These are phyloP conservation scores for Chrosomus eos DNA, from an alignment of 2,797 vertebrate genomes.

Conservation along the genomic window DNA sequence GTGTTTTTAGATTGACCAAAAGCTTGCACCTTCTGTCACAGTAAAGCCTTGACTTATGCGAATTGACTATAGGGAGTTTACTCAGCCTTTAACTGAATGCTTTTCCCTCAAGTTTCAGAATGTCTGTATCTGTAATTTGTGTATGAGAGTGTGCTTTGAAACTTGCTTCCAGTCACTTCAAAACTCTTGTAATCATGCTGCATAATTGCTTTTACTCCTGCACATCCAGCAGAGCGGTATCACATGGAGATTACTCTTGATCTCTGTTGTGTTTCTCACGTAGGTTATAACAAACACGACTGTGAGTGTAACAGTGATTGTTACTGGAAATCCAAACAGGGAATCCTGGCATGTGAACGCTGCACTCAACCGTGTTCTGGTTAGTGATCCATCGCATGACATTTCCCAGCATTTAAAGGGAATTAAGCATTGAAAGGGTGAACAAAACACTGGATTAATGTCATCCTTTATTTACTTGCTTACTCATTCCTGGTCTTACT, in stretches of 20 bases:
- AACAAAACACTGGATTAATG: not conserved
- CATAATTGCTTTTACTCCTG: conserved; percentile 9
- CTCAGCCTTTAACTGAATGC: conserved; percentile 24
- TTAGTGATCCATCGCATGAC: conserved; percentile 27
- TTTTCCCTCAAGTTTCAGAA: conserved; percentile 41
- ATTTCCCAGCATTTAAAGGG: not conserved
- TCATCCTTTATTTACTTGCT: not conserved
- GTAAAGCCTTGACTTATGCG: not conserved
- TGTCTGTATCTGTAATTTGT: conserved; percentile 32
- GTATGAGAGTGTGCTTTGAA: not conserved
- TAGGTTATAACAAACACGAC: not conserved
- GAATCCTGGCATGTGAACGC: fast-evolving
- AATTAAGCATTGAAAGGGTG: not conserved
- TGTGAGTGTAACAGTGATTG: not conserved
- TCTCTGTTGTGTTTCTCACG: not conserved
- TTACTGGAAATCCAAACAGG: not conserved
- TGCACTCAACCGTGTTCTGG: conserved; percentile 9
- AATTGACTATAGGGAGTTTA: conserved; percentile 13
- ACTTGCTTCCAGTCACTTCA: conserved; percentile 41
- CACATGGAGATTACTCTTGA: not conserved
- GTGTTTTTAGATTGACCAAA: not conserved
- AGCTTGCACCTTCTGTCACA: not conserved
- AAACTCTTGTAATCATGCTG: conserved; percentile 3
- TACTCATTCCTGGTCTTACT: no score
- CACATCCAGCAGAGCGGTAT: not conserved